Base-by-base conservation (phyloP, 2,797 vertebrate genomes). In the Lutjanus argentimaculatus region DNA sequence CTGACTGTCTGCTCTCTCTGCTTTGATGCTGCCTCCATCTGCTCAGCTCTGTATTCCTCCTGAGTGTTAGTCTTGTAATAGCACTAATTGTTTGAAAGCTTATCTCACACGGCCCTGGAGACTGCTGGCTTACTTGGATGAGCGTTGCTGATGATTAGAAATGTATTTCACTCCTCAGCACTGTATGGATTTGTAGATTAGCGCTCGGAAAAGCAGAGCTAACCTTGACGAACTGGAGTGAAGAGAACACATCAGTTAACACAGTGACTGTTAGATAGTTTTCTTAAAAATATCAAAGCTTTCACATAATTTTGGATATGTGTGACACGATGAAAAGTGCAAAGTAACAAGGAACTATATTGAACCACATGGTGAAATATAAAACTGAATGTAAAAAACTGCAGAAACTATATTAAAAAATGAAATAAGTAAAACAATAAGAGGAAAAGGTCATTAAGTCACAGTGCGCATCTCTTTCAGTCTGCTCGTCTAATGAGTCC, bases 21-120 rank as follows among this genome's bases (percentile, higher is more conserved):
- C 65, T 72, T 80, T 83, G 79, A 72, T 77, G 49, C 40, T 61
- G 40, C 48, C 36, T 72, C 57, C 43, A n/a, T 72, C 74, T 77
- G 71, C 49, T 63, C 17, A 16, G 45, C 57, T 83, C 61, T 52
- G 76, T 82, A 67, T 76, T 65, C 77, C 85, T 73, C 62, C 67
- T 46, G 72, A 76, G 63, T 45, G 61, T 64, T 43, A 48, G 72
- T 79, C 51, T 89, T 70, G 48, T 74, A 74, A 82, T 83, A 65
- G 72, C 82, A 74, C 83, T 88, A 90, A 81, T 76, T 88, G 72
- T 72, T 56, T 76, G 64, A 72, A 73, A 84, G 84, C 79, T 88
- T 79, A 88, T 84, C 80, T 80, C 77, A 64, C 64, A 19, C 48
- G 56, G 70, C 83, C 67, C 75, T 49, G 15, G 82, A 84, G 79